Evolutionary conservation across 2,888 invertebrate genomes (phyloP), one percentile per base, ranked within the genome.

Genomic region (Sphaerophoria taeniata): DNA sequence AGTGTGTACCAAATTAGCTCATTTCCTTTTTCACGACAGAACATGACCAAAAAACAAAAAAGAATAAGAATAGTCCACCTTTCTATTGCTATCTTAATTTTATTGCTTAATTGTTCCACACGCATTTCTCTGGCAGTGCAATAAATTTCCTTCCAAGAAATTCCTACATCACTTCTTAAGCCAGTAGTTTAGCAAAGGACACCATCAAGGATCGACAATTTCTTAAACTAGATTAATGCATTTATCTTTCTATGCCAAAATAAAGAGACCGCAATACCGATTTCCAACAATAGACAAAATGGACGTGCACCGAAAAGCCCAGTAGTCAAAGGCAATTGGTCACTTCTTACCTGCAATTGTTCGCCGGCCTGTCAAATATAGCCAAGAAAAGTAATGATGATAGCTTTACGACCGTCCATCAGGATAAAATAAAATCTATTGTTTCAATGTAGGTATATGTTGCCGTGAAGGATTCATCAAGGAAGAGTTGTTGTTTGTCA

Each of bases 361-460:
- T 78, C 55, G 55, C 53, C 7, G 51, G 31, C 58, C 24, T 56
- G 36, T 71, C 70, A 71, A 65, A 71, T 24, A 24, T 60, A 79
- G 74, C 55, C 79, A 79, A 84, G 79, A 84, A 79, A 84, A 79
- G 79, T 84, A 84, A 84, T 84, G 83, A 84, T 84, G 83, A 84
- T 84, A 79, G 65, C 79, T 84, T 84, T 84, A 84, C 83, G 79
- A 84, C 74, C 75, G 83, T 84, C 74, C 74, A 84, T 84, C 83
- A 84, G 83, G 83, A 84, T 84, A 75, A 60, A 75, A 75, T 75
- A 51, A 53, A 55, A 34, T 60, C 55, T 49, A 79, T 84, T 84
- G 71, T 84, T 71, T 72, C 24, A 45, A 55, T 16, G 1, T 39
- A 39, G 39, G 39, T 39, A 39, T 39, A 39, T 39, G 9, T 39